phyloP scores from a whole-genome alignment of 2,113 vertebrate genomes.

The Arvicanthis niloticus region DNA sequence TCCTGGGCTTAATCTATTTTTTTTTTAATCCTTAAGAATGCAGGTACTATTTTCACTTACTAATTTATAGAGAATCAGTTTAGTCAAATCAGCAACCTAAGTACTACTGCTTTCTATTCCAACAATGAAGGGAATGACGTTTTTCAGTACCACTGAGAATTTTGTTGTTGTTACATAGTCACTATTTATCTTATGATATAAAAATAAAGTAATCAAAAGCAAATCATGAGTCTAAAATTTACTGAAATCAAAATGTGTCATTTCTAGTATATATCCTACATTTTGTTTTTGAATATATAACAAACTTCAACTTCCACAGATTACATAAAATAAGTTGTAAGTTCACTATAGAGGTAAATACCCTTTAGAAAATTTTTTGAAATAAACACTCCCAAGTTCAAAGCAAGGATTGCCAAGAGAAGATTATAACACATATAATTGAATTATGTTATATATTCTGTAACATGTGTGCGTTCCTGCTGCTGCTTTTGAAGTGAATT shows the following conservation, averaged over 20 bases:
- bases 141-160: background rate
- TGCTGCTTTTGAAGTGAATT: background rate
- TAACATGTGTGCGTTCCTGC: background rate
- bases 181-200: background rate
- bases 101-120: background rate
- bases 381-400: background rate
- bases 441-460: background rate
- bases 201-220: slow-evolving; percentile 37
- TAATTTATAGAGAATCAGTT: background rate
- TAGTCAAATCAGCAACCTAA: background rate
- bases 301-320: slow-evolving; percentile 25
- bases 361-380: background rate
- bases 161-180: background rate
- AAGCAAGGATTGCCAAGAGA: background rate
- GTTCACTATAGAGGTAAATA: slow-evolving; percentile 23
- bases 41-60: background rate
- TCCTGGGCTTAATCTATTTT: background rate
- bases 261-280: background rate
- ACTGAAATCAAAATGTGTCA: background rate
- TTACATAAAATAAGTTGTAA: slow-evolving; percentile 16
- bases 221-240: slow-evolving; percentile 16
- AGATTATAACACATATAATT: background rate
- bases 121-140: background rate
- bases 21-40: background rate
- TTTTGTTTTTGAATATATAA: slow-evolving; percentile 42